Evolutionary conservation across 2,888 invertebrate genomes (phyloP).

Genomic region (Labia minor): DNA sequence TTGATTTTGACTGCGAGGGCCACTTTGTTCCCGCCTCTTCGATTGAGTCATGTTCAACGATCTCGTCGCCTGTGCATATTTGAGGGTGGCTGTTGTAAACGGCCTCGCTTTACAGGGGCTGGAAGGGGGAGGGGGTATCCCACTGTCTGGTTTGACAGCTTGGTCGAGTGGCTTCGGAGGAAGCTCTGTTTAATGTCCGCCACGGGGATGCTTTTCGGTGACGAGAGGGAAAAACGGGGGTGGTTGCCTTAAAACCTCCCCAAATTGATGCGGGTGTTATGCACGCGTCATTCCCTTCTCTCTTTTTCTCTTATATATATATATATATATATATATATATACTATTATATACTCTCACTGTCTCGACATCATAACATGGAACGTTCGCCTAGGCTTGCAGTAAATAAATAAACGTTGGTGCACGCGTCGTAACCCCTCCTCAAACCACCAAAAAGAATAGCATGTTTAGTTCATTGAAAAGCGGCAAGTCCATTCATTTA

Average conservation of each 20-base stretch:
- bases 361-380: too few relatives aligned
- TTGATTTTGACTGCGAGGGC: too few relatives aligned
- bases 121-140: too few relatives aligned
- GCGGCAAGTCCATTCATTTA: too few relatives aligned
- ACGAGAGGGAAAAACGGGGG: background rate
- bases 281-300: background rate
- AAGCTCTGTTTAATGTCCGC: constrained; percentile 13
- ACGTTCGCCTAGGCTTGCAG: too few relatives aligned
- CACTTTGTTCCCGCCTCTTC: background rate
- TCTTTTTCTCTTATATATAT: background rate
- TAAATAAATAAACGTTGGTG: too few relatives aligned
- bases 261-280: background rate
- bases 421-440: too few relatives aligned
- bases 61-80: background rate
- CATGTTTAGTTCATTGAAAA: too few relatives aligned
- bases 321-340: too few relatives aligned
- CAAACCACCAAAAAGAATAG: too few relatives aligned
- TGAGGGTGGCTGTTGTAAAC: background rate
- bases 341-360: too few relatives aligned
- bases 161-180: constrained; percentile 3
- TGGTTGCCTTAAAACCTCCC: background rate
- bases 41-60: background rate
- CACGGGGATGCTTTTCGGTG: background rate
- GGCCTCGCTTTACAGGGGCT: background rate
- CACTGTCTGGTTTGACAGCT: constrained; percentile 13